Conservation (phyloP, 1,140 invertebrate species). For the Scaptomyza pallida region DNA sequence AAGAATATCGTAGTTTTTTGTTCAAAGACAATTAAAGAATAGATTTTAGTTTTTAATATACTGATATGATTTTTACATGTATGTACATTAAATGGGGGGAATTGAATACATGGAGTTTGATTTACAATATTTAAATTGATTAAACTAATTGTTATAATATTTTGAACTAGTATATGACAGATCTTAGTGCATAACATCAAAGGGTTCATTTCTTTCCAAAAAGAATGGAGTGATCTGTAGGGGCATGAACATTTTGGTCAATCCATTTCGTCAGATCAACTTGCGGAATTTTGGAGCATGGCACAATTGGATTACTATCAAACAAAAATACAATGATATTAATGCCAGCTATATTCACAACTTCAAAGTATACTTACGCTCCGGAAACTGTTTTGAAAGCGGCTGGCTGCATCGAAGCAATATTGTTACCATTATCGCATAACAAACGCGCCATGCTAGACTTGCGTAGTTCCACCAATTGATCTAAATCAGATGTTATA, state of each 20-base stretch:
- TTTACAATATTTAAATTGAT: conserved; percentile 61
- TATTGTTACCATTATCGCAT: conserved; percentile 93
- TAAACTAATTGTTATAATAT: conserved; percentile 70
- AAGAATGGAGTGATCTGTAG: conserved; percentile 51
- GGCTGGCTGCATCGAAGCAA: conserved; percentile 89
- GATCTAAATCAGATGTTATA: conserved; percentile 85
- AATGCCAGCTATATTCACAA: no score
- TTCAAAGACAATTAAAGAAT: background rate
- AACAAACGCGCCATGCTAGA: conserved; percentile 91
- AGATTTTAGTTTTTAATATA: background rate
- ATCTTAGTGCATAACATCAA: conserved; percentile 14
- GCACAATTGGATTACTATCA: conserved; percentile 88
- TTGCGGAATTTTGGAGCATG: conserved; percentile 87
- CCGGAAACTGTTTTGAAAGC: conserved; percentile 87
- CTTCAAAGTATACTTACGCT: conserved; percentile 85
- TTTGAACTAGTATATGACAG: conserved; percentile 73
- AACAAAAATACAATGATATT: background rate
- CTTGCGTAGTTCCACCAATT: conserved; percentile 94
- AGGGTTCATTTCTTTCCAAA: conserved; percentile 64
- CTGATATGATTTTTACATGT: conserved; percentile 55
- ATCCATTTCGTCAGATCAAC: conserved; percentile 88
- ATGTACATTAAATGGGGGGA: conserved; percentile 65
- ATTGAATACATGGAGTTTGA: conserved; percentile 62
- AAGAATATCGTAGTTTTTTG: no score
- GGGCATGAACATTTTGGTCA: conserved; percentile 67